A percentile compares a stretch with the other conserved stretches of the same genome.
Evolutionary conservation across 2,797 vertebrate genomes (phyloP).

Genomic region (Oreonectes daqikongensis): DNA sequence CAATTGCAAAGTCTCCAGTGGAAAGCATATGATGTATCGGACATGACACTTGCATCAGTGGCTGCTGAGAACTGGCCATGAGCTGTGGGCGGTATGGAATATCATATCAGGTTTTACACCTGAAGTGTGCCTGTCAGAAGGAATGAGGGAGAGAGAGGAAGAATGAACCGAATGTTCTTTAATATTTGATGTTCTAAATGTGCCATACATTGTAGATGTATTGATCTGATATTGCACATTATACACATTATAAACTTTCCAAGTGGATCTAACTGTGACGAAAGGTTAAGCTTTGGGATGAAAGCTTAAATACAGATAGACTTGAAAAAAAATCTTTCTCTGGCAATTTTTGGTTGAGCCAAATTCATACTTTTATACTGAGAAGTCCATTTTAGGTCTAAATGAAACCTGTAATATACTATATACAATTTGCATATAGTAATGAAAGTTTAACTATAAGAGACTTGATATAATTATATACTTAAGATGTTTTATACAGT

Average conservation of each 20-base stretch:
- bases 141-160: background rate
- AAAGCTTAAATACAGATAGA: background rate
- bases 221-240: conserved; percentile 19
- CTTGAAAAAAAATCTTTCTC: background rate
- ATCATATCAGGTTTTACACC: conserved; percentile 33
- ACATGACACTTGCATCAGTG: conserved; percentile 36
- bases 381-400: background rate
- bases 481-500: background rate
- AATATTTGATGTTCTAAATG: conserved; percentile 30
- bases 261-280: background rate
- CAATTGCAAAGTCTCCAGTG: conserved; percentile 24
- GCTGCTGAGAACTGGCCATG: conserved; percentile 25
- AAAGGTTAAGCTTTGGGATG: background rate
- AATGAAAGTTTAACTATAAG: background rate
- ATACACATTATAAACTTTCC: conserved; percentile 1
- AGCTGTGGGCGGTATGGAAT: conserved; percentile 32
- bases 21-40: conserved; percentile 23
- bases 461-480: background rate
- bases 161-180: conserved; percentile 11
- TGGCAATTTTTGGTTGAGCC: background rate
- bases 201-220: conserved; percentile 10
- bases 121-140: conserved; percentile 31
- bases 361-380: background rate
- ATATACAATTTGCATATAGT: background rate
- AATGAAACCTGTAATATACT: background rate